A percentile compares a stretch with the other conserved stretches of the same genome.
Evolutionary conservation across 1,140 invertebrate species (phyloP).

Genomic region (Bactericera cockerelli): DNA sequence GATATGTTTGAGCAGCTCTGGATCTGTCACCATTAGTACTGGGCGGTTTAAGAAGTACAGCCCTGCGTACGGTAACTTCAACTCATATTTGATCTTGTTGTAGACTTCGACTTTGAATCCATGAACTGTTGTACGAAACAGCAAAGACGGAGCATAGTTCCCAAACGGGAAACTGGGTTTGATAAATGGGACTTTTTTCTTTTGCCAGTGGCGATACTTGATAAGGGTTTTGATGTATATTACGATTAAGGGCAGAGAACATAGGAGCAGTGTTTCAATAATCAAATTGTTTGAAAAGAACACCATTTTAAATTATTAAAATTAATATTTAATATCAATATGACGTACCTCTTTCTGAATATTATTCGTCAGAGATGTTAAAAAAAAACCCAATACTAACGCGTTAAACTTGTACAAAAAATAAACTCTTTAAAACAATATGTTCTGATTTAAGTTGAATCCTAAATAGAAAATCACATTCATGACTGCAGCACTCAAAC

Average conservation of each 20-base stretch:
- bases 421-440: too few relatives aligned
- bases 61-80: slow-evolving; percentile 11
- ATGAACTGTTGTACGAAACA: background rate
- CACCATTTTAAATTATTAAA: too few relatives aligned
- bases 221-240: slow-evolving; percentile 16
- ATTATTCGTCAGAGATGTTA: too few relatives aligned
- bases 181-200: slow-evolving; percentile 8
- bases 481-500: too few relatives aligned
- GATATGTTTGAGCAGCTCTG: slow-evolving; percentile 31
- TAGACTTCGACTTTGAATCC: background rate
- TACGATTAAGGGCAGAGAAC: background rate
- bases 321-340: too few relatives aligned
- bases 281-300: background rate
- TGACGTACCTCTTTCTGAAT: too few relatives aligned
- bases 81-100: background rate
- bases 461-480: too few relatives aligned
- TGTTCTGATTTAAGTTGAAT: too few relatives aligned
- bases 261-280: background rate
- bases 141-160: background rate
- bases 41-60: slow-evolving; percentile 22
- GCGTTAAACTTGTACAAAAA: too few relatives aligned
- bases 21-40: slow-evolving; percentile 29
- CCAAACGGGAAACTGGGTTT: slow-evolving; percentile 19
- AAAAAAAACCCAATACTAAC: too few relatives aligned
- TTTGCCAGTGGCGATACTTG: slow-evolving; percentile 7